Conservation (phyloP, 2,888 invertebrate species). For the Microchrysa polita region DNA sequence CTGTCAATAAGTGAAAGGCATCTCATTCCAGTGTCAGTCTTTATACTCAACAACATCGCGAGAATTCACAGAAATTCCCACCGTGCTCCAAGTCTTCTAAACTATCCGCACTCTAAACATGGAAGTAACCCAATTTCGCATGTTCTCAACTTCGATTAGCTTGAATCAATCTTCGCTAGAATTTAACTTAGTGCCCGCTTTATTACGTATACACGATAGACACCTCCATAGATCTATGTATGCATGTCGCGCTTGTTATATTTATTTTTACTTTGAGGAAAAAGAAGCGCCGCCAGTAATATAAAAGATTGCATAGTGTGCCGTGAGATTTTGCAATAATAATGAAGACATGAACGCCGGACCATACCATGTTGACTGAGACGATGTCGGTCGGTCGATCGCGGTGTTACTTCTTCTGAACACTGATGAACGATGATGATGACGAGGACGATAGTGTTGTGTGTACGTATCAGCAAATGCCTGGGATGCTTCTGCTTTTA, state of each 20-base stretch:
- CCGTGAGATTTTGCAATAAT: slow-evolving; percentile 46
- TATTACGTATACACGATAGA: neutral
- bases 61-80: neutral
- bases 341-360: slow-evolving; percentile 47
- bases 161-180: neutral
- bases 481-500: neutral
- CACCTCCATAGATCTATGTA: neutral
- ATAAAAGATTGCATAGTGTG: slow-evolving; percentile 41
- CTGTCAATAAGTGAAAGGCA: too few species aligned
- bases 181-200: neutral
- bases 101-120: neutral
- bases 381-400: neutral
- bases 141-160: slow-evolving; percentile 10
- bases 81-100: too few species aligned
- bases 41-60: too few species aligned
- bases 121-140: slow-evolving; percentile 32
- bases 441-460: too few species aligned
- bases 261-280: slow-evolving; percentile 21
- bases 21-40: too few species aligned
- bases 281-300: slow-evolving; percentile 42
- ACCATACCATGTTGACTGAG: slow-evolving; percentile 15
- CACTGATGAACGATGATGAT: too few species aligned
- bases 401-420: too few species aligned
- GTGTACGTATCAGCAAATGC: too few species aligned
- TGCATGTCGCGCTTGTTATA: neutral